Conservation (phyloP, 2,888 invertebrate species). For the Odiellus spinosus region DNA sequence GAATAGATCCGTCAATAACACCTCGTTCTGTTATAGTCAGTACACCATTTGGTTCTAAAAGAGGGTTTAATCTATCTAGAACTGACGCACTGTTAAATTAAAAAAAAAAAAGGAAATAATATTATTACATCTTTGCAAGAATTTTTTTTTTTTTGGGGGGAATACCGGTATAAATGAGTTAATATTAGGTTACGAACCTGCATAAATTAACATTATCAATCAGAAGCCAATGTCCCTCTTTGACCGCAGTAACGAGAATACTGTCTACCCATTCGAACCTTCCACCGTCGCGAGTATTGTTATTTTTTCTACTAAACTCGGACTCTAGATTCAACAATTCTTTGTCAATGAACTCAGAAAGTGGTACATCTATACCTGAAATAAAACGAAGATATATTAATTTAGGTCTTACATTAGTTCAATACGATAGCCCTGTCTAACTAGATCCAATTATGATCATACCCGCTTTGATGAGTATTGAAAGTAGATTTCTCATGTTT, state of each 20-base stretch:
- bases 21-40: constrained; percentile 84
- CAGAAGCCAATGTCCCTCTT: constrained; percentile 65
- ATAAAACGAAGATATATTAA: no score
- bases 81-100: constrained; percentile 60
- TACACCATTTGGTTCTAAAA: constrained; percentile 81
- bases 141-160: not conserved
- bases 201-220: constrained; percentile 89
- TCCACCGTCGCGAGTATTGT: constrained; percentile 35
- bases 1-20: constrained; percentile 50
- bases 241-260: constrained; percentile 63
- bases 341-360: no score
- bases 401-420: no score
- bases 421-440: no score
- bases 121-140: not conserved
- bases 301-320: not conserved
- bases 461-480: no score
- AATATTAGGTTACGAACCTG: constrained; percentile 31
- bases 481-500: no score
- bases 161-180: not conserved
- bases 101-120: not conserved
- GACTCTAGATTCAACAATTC: not conserved
- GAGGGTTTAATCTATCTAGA: constrained; percentile 82
- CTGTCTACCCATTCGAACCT: constrained; percentile 89
- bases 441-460: no score
- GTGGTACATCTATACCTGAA: no score